Evolutionary conservation across 2,888 invertebrate species (phyloP).

Genomic region (Caenorhabditis afra): DNA sequence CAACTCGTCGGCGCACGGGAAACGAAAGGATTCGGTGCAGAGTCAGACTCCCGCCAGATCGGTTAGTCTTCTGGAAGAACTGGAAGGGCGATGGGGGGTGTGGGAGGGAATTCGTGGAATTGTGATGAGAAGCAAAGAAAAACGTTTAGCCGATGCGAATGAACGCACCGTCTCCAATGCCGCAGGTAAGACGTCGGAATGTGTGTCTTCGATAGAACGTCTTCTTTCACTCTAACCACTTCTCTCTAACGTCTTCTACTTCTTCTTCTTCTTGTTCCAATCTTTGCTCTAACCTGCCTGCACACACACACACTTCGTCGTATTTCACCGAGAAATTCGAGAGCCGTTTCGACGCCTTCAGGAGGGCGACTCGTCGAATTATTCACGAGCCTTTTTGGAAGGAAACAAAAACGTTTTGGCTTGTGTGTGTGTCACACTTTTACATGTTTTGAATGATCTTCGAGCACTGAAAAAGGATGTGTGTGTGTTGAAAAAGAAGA

Average conservation of each 20-base stretch:
- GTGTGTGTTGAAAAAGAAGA: constrained; percentile 5
- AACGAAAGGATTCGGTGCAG: constrained; percentile 63
- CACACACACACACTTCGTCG: constrained; percentile 17
- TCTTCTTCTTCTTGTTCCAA: constrained; percentile 20
- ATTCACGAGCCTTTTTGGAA: constrained; percentile 38
- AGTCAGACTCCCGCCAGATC: constrained; percentile 67
- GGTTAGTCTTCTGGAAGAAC: constrained; percentile 45
- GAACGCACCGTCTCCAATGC: constrained; percentile 58
- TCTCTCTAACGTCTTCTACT: constrained; percentile 34
- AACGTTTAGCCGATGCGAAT: constrained; percentile 61
- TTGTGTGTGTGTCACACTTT: constrained; percentile 6
- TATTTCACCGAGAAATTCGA: constrained; percentile 39
- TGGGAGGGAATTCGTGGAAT: no score
- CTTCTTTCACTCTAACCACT: constrained; percentile 29
- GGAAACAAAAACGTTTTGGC: constrained; percentile 4
- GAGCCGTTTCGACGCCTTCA: constrained; percentile 38
- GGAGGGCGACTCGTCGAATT: constrained; percentile 20
- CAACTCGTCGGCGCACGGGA: constrained; percentile 48
- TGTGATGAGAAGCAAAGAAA: not conserved
- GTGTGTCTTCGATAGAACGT: constrained; percentile 25
- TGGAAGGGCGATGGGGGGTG: not conserved
- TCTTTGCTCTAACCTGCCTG: constrained; percentile 45
- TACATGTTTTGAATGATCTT: constrained; percentile 39
- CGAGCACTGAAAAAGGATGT: constrained; percentile 31
- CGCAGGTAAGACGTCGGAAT: constrained; percentile 44